Evolutionary conservation across 1,140 invertebrate genomes (phyloP), one percentile per base, ranked within the genome.

Genomic region (Apocrypta bakeri): DNA sequence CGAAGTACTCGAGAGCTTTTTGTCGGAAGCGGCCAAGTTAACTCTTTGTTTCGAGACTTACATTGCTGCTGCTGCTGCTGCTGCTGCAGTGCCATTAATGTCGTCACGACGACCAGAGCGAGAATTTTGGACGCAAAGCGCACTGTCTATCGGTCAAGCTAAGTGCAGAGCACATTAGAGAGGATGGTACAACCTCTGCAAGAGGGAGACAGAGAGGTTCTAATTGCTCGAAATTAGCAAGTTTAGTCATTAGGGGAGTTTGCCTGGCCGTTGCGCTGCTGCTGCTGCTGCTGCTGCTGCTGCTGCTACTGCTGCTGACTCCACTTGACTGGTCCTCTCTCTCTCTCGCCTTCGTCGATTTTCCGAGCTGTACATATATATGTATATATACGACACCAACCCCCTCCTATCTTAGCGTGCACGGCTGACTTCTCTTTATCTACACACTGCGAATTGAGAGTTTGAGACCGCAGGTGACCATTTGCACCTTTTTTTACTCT

Each of bases 171-270:
- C 86, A 84, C 90, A 90, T 90, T 90, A 90, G 88, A 89, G 87
- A 82, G 84, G 3, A 40, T 1, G 66, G 3, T 37, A 37, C 33
- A 9, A 9, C 33, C 33, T 9, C 33, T 37, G 33, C 33, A 27
- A 56, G 73, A 24, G 48, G 7, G 56, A 9, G 71, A 61, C 56
- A 81, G 86, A 88, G 87, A 81, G 87, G 84, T 87, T 88, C 90
- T 92, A 92, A 92, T 92, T 92, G 90, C 90, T 89, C 87, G 88
- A 91, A 92, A 92, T 92, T 91, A 92, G 91, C 90, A 92, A 92
- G 91, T 92, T 92, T 92, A 90, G 90, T 92, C 91, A 92, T 92
- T 92, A 92, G 90, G 84, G 85, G 90, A 91, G 91, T 92, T 92
- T 90, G 89, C 89, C 85, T 1, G 21, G 25, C n/a, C n/a, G n/a